These are phyloP conservation scores for Catamblyrhynchus diadema DNA, from an alignment of 2,797 vertebrate genomes.

Conservation along the genomic window DNA sequence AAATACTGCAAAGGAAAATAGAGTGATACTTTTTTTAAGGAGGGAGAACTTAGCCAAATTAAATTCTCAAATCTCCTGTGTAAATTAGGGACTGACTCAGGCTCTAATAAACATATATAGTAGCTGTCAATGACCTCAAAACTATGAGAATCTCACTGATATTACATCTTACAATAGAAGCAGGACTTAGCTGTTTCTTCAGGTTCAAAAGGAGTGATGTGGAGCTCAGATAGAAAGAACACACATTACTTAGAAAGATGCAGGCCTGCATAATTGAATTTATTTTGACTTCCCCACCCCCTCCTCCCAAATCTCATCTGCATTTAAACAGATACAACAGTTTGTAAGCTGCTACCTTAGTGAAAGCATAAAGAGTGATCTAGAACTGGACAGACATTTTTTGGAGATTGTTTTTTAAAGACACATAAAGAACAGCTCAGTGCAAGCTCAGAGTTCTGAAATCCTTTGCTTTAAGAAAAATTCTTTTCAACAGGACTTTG, in stretches of 20 bases:
- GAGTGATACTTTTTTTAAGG: not conserved
- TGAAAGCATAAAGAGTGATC: not conserved
- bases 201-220: not conserved
- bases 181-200: not conserved
- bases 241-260: not conserved
- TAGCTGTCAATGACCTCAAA: not conserved
- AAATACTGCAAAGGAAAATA: not conserved
- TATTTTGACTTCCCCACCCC: accelerated
- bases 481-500: not conserved
- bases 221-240: not conserved
- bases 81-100: not conserved
- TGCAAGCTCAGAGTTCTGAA: not conserved
- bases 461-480: not conserved
- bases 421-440: not conserved
- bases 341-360: not conserved
- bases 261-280: not conserved
- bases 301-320: not conserved
- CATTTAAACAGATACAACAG: not conserved
- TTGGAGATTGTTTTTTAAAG: not conserved
- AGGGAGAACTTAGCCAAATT: not conserved
- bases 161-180: not conserved
- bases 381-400: not conserved
- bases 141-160: not conserved
- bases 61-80: not conserved
- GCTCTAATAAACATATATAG: not conserved